Conservation (phyloP, 2,113 vertebrate species). For the Sebastes schlegelii region DNA sequence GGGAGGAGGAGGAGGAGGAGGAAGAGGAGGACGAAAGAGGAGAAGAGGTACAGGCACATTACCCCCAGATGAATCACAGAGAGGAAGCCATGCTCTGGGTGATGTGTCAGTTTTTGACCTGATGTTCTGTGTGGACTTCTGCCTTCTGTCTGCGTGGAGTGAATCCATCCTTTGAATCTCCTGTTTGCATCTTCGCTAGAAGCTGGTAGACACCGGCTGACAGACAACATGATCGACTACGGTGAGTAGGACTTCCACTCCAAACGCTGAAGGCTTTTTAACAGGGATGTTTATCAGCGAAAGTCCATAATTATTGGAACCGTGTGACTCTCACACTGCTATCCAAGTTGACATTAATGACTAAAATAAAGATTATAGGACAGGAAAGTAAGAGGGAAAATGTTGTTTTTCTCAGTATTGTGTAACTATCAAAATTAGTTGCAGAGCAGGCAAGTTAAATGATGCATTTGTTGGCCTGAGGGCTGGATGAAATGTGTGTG, state of each 20-base stretch:
- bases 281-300: neutral
- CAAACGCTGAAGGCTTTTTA: neutral
- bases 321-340: constrained; percentile 3
- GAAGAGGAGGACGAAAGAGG: constrained; percentile 12
- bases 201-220: constrained; percentile 11
- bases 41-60: constrained; percentile 29
- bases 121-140: neutral
- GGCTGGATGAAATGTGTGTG: constrained; percentile 8
- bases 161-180: neutral
- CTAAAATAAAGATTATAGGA: neutral
- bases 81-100: constrained; percentile 10
- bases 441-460: constrained; percentile 23
- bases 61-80: constrained; percentile 21
- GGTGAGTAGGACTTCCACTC: constrained; percentile 54
- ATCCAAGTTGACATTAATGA: neutral
- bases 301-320: neutral
- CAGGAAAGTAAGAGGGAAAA: neutral
- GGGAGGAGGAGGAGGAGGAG: constrained; percentile 28
- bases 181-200: neutral
- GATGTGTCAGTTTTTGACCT: neutral
- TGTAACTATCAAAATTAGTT: constrained; percentile 27
- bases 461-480: constrained; percentile 24
- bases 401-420: neutral
- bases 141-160: neutral
- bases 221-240: constrained; percentile 56